Evolutionary conservation across 92 coral and sea anemone genomes (phyloP).

Genomic region (Parazoanthus swiftii): DNA sequence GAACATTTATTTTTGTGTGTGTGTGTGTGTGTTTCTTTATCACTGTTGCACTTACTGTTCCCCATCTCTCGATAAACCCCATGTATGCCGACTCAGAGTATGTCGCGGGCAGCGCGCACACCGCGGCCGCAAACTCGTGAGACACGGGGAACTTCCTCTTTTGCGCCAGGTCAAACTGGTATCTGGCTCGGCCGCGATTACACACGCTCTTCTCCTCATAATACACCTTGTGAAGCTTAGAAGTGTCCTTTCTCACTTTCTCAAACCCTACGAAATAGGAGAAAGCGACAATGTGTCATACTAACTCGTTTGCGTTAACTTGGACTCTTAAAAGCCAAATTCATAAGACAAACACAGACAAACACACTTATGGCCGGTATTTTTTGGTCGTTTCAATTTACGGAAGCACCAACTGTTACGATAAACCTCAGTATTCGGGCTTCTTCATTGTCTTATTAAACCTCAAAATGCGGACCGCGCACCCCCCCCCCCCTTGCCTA

Average conservation of each 20-base stretch:
- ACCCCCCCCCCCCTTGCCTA: no score
- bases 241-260: background rate
- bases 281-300: no score
- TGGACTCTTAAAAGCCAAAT: no score
- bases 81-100: background rate
- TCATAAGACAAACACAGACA: no score
- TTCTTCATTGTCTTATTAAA: no score
- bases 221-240: slow-evolving; percentile 33
- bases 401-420: no score
- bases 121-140: slow-evolving; percentile 43
- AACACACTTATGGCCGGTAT: no score
- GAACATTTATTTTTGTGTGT: no score
- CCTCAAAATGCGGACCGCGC: no score
- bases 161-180: slow-evolving; percentile 28
- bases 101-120: slow-evolving; percentile 2
- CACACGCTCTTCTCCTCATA: slow-evolving; percentile 40
- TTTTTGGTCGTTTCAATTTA: no score
- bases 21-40: background rate
- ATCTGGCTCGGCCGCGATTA: slow-evolving; percentile 42
- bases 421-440: no score
- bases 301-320: no score
- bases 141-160: slow-evolving; percentile 37
- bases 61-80: background rate
- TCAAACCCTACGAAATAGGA: background rate
- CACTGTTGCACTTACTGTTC: background rate